A percentile compares a stretch with the other conserved stretches of the same genome.
These are phyloP conservation scores for Melanophora roralis DNA, from an alignment of 2,888 invertebrate species.

Conservation along the genomic window DNA sequence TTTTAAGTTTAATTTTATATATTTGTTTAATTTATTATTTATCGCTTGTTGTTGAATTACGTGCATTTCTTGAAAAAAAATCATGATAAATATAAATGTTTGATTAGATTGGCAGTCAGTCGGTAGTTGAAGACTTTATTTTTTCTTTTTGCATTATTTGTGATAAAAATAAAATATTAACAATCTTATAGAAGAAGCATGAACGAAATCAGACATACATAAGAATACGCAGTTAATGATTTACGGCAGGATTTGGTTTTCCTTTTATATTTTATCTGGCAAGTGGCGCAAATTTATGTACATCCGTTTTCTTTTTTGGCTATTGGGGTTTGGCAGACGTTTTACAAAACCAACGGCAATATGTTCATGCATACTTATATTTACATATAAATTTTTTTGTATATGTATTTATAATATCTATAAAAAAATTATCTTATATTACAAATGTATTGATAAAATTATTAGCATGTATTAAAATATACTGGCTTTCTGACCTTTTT, in stretches of 20 bases:
- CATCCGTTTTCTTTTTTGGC: conserved; percentile 52
- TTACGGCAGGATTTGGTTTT: neutral
- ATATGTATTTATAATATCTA: neutral
- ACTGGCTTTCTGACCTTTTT: too few species aligned
- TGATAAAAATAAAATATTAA: conserved; percentile 1
- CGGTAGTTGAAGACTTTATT: conserved; percentile 1
- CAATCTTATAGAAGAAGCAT: neutral
- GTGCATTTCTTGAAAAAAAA: conserved; percentile 44
- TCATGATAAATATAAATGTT: conserved; percentile 41
- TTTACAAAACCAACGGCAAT: too few species aligned
- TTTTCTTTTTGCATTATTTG: conserved; percentile 2
- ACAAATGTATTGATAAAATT: neutral
- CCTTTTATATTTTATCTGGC: conserved; percentile 4
- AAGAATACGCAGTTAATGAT: neutral
- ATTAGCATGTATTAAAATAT: too few species aligned
- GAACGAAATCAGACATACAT: neutral
- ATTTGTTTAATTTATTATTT: conserved; percentile 38
- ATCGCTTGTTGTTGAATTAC: conserved; percentile 12
- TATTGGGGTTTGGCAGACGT: neutral
- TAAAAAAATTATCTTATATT: neutral
- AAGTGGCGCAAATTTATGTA: conserved; percentile 62
- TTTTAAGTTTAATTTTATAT: neutral
- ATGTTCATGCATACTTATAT: too few species aligned
- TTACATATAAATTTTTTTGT: too few species aligned
- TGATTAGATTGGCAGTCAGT: conserved; percentile 39